A percentile compares a stretch with the other conserved stretches of the same genome.
phyloP scores from a whole-genome alignment of 2,113 vertebrate species.

The Hydrolagus affinis region DNA sequence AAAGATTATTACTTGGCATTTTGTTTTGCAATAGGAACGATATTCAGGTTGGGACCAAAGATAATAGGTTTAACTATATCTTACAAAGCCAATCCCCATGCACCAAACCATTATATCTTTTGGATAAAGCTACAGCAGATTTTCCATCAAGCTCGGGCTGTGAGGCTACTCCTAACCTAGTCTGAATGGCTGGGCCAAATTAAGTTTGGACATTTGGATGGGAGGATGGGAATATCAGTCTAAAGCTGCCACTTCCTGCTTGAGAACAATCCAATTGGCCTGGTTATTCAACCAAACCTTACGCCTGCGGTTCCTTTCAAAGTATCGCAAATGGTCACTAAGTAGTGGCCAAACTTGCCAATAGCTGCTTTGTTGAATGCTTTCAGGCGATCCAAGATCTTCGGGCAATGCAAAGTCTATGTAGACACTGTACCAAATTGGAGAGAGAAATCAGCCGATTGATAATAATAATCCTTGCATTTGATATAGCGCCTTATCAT shows the following conservation, averaged over 20 bases:
- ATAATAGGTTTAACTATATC: no score
- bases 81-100: background rate
- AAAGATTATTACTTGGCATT: no score
- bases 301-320: background rate
- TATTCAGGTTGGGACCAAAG: no score
- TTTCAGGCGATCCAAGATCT: background rate
- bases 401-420: no score
- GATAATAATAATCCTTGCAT: no score
- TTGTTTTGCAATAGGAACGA: no score
- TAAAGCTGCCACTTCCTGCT: background rate
- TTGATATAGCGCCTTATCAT: no score
- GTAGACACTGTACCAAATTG: no score
- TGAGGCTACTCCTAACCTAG: background rate
- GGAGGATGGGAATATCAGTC: background rate
- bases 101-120: background rate
- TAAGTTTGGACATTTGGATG: background rate
- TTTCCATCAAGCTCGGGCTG: background rate
- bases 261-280: background rate
- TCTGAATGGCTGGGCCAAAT: background rate
- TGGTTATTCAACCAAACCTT: background rate
- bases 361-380: background rate
- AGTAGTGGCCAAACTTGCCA: background rate
- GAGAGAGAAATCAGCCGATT: no score
- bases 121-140: background rate
- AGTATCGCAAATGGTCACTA: background rate